Evolutionary conservation across 2,797 vertebrate species (phyloP).

Genomic region (Falco rusticolus): DNA sequence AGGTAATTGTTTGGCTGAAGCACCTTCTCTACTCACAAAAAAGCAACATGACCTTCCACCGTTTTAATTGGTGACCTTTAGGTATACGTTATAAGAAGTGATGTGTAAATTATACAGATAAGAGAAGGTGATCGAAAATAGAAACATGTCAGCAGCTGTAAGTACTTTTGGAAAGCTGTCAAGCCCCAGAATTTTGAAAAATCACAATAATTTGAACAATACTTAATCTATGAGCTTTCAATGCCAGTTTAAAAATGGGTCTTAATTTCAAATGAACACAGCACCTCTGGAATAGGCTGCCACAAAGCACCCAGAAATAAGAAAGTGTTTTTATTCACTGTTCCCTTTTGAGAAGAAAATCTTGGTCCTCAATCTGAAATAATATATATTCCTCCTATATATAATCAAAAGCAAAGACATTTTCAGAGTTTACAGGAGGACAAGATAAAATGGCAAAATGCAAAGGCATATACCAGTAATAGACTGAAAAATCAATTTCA

Average conservation of each 20-base stretch:
- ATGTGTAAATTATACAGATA: neutral
- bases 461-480: constrained; percentile 48
- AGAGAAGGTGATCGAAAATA: neutral
- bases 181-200: neutral
- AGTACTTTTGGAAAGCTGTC: neutral
- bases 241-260: constrained; percentile 22
- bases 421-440: constrained; percentile 41
- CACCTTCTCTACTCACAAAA: neutral
- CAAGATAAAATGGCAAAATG: constrained; percentile 56
- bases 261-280: constrained; percentile 45
- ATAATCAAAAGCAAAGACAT: constrained; percentile 12
- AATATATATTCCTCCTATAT: neutral
- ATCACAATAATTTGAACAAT: neutral
- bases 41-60: neutral
- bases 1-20: neutral
- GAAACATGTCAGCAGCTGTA: neutral
- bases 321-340: constrained; percentile 38
- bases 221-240: constrained; percentile 31
- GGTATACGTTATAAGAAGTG: neutral
- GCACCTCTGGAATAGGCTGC: neutral
- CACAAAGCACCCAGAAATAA: constrained; percentile 29
- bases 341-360: constrained; percentile 43
- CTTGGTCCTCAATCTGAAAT: constrained; percentile 12
- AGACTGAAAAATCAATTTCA: constrained; percentile 79
- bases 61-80: neutral